Conservation (phyloP, 2,113 vertebrate species). For the Myxocyprinus asiaticus region DNA sequence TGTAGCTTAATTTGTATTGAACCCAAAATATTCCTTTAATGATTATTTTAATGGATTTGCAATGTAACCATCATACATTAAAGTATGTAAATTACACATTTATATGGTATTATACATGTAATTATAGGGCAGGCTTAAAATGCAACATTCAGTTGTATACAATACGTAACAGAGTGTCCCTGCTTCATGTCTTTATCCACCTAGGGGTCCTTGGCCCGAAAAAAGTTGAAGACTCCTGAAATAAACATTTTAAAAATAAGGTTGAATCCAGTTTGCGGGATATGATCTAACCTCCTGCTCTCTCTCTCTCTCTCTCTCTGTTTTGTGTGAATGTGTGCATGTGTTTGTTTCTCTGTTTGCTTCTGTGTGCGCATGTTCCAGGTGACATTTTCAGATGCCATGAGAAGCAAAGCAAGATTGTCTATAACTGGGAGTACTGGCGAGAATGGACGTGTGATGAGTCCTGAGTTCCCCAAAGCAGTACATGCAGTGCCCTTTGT, state of each 20-base stretch:
- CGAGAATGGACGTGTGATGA: slow-evolving; percentile 97
- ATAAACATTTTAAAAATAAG: slow-evolving; percentile 48
- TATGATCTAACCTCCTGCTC: slow-evolving; percentile 56
- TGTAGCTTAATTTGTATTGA: no score
- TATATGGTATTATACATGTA: no score
- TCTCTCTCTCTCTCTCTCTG: slow-evolving; percentile 60
- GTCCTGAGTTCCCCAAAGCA: slow-evolving; percentile 99
- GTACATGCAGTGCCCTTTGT: slow-evolving; percentile 95
- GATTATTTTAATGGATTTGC: no score
- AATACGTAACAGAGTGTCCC: no score
- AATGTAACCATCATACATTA: no score
- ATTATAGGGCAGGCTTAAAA: no score
- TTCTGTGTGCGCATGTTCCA: slow-evolving; percentile 65
- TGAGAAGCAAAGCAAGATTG: slow-evolving; percentile 96
- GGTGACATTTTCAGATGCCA: slow-evolving; percentile 94
- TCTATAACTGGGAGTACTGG: slow-evolving; percentile 98
- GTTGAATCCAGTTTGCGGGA: slow-evolving; percentile 26
- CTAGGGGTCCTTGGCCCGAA: no score
- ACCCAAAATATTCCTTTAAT: no score
- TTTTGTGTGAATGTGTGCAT: slow-evolving; percentile 46
- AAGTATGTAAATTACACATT: no score
- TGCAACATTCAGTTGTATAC: no score
- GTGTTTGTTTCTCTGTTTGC: slow-evolving; percentile 30
- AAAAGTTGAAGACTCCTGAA: no score
- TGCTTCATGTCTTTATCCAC: no score